Evolutionary conservation across 2,888 invertebrate genomes (phyloP), one percentile per base, ranked within the genome.

Genomic region (Drepana falcataria): DNA sequence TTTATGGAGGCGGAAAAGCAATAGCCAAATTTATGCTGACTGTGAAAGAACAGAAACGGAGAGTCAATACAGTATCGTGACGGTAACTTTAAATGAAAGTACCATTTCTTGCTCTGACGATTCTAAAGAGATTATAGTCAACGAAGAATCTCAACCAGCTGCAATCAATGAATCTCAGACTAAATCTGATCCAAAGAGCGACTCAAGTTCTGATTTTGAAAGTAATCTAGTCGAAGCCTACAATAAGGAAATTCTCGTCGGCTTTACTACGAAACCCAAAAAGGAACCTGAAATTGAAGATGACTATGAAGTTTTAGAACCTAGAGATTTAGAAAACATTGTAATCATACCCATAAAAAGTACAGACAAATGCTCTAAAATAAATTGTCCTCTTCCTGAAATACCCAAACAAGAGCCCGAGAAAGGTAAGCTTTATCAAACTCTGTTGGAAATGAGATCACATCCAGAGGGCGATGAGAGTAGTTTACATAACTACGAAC

Each of bases 1-100:
- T 77, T 80, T 95, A 47, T 94, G 94, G 92, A 91, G 93, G 55
- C 77, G 90, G 58, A 93, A 90, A 77, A 87, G 85, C 63, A 79
- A 68, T 59, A 79, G 81, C 49, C 87, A 85, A 68, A 80, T 85
- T 61, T 88, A 87, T 66, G 81, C 83, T 1, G 91, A 91, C 51
- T 73, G 77, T 48, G 90, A 88, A 53, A 87, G 79, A 63, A 75
- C 80, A 7, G 21, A 65, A 52, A 77, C 81, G 21, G 90, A 88
- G 51, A 83, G 81, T 55, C 73, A 83, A 9, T 88, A 88, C 55
- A 83, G 84, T 59, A 77, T 81, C 64, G 73, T 85, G 35, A 84
- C 73, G 65, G 74, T 82, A 34, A 79, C 79, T 47, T 67, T 79
- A 60, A 79, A 81, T 63, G 79, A 77, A 53, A 71, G 67, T n/a